A percentile compares a stretch with the other conserved stretches of the same genome.
These are phyloP conservation scores for Limnephilus auricula DNA, from an alignment of 2,888 invertebrate species.

Conservation along the genomic window DNA sequence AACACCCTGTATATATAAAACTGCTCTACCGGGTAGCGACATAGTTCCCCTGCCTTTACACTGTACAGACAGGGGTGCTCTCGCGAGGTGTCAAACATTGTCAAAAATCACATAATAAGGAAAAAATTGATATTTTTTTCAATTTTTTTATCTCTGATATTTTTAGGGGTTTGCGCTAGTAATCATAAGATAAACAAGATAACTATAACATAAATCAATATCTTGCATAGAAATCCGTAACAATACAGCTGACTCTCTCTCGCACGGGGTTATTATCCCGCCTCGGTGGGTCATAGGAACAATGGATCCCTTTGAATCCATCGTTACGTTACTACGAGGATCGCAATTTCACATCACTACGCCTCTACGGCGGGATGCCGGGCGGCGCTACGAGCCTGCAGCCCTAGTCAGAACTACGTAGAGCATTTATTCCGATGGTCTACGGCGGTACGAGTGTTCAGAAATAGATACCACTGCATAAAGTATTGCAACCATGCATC, in stretches of 20 bases:
- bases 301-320: background rate
- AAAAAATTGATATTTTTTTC: too few relatives aligned
- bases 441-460: background rate
- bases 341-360: background rate
- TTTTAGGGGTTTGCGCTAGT: too few relatives aligned
- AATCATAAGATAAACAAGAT: too few relatives aligned
- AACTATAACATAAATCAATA: background rate
- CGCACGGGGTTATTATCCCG: constrained; percentile 9
- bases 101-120: too few relatives aligned
- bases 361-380: background rate
- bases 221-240: background rate
- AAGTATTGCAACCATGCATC: background rate
- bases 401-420: background rate
- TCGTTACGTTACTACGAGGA: background rate
- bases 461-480: background rate
- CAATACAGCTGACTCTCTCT: background rate
- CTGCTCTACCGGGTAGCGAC: too few relatives aligned
- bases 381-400: background rate
- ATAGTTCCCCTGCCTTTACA: too few relatives aligned
- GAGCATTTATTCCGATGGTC: background rate
- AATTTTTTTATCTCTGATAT: too few relatives aligned
- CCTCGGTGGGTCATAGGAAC: background rate
- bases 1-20: too few relatives aligned
- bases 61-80: too few relatives aligned
- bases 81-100: too few relatives aligned